These are phyloP conservation scores for Pterostichus niger DNA, from an alignment of 2,888 invertebrate species.

Conservation along the genomic window DNA sequence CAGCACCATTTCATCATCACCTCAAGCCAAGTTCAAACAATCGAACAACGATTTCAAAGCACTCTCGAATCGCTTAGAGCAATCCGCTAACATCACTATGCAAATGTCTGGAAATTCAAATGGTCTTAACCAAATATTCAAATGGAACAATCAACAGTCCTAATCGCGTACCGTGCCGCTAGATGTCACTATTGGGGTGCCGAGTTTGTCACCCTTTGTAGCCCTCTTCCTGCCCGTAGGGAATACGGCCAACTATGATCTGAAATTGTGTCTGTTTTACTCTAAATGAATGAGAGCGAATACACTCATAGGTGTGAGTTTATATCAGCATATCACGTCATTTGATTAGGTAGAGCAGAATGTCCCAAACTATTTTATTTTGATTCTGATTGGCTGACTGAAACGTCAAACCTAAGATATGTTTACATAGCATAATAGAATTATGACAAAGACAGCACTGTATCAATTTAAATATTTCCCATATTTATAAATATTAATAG, in stretches of 20 bases:
- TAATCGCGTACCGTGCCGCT: constrained; percentile 41
- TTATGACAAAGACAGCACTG: too few species aligned
- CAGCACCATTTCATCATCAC: not conserved
- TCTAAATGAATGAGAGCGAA: constrained; percentile 11
- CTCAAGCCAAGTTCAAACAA: constrained; percentile 28
- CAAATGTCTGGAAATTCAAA: constrained; percentile 63
- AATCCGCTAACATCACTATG: constrained; percentile 52
- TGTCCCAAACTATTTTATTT: too few species aligned
- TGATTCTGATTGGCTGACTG: too few species aligned
- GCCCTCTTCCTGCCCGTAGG: not conserved
- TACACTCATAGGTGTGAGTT: not conserved
- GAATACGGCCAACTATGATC: constrained; percentile 6
- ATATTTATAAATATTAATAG: too few species aligned
- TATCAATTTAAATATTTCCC: too few species aligned
- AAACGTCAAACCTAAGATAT: too few species aligned
- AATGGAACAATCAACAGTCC: constrained; percentile 64
- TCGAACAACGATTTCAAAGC: constrained; percentile 34
- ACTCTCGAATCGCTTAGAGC: constrained; percentile 42
- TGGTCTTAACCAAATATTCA: constrained; percentile 67
- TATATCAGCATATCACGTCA: not conserved
- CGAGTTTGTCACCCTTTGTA: constrained; percentile 63
- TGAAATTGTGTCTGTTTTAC: constrained; percentile 42
- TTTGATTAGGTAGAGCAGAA: too few species aligned
- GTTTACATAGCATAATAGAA: too few species aligned
- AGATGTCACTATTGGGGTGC: constrained; percentile 38